Evolutionary conservation across 2,797 vertebrate genomes (phyloP).

Genomic region (Acanthurus lineatus): DNA sequence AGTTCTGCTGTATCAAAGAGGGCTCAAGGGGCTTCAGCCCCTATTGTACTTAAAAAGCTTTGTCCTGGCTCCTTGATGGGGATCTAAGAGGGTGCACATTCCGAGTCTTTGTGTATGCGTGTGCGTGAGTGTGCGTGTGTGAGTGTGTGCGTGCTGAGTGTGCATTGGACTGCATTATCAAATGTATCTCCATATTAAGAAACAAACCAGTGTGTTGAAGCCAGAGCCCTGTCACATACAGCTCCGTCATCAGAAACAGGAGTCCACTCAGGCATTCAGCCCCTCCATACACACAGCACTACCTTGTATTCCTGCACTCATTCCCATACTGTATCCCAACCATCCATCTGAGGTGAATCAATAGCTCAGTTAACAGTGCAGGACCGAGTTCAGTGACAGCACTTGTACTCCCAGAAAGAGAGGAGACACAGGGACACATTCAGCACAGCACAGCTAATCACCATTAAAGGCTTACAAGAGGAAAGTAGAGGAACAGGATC

Average conservation of each 20-base stretch:
- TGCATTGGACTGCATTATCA: constrained; percentile 36
- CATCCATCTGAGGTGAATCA: constrained; percentile 79
- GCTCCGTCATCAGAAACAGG: constrained; percentile 59
- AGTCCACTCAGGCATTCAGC: constrained; percentile 42
- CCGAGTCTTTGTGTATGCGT: constrained; percentile 8
- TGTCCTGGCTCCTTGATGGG: constrained; percentile 65
- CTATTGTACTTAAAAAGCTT: constrained; percentile 63
- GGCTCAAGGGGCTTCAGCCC: constrained; percentile 35
- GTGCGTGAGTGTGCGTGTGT: constrained; percentile 8
- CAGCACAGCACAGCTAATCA: constrained; percentile 69
- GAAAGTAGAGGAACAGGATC: constrained; percentile 40
- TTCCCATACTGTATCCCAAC: constrained; percentile 71
- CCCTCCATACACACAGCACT: constrained; percentile 19
- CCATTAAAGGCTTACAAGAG: constrained; percentile 76
- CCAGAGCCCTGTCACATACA: constrained; percentile 50
- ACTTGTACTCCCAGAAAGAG: constrained; percentile 60
- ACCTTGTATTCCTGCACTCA: constrained; percentile 42
- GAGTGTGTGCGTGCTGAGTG: neutral
- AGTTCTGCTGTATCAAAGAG: constrained; percentile 26
- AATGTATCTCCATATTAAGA: constrained; percentile 65
- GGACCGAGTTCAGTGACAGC: constrained; percentile 68
- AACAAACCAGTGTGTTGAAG: constrained; percentile 63
- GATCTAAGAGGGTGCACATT: constrained; percentile 43
- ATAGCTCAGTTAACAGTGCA: constrained; percentile 73
- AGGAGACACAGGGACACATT: constrained; percentile 71